Conservation (phyloP, 2,888 invertebrate species). For the Vesta saturnalis region DNA sequence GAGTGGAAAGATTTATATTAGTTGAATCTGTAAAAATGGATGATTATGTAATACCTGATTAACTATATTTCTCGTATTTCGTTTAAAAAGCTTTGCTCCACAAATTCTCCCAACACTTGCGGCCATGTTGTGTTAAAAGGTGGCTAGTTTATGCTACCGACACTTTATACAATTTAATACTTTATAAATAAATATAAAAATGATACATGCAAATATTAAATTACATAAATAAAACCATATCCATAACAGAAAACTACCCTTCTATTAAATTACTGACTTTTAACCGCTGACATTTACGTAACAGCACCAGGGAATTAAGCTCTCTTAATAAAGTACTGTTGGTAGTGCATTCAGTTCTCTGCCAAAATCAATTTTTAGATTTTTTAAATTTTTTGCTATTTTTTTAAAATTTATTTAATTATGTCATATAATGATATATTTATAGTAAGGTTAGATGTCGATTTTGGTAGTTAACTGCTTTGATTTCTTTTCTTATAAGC, state of each 20-base stretch:
- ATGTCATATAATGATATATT: too few relatives aligned
- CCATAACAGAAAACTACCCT: neutral
- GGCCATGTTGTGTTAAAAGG: conserved; percentile 75
- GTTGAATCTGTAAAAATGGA: too few relatives aligned
- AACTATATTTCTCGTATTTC: conserved; percentile 71
- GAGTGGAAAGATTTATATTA: too few relatives aligned
- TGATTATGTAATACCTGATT: conserved; percentile 75
- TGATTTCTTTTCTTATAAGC: too few relatives aligned
- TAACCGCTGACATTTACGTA: conserved; percentile 5
- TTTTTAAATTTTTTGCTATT: too few relatives aligned
- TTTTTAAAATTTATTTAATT: too few relatives aligned
- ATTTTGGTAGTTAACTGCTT: too few relatives aligned
- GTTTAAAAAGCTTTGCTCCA: conserved; percentile 84
- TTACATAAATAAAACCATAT: neutral
- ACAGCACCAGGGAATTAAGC: neutral
- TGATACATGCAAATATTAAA: neutral
- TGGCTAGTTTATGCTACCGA: neutral
- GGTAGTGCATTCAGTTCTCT: too few relatives aligned
- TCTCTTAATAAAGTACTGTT: neutral
- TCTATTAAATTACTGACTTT: neutral
- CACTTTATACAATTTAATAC: conserved; percentile 1
- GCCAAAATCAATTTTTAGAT: too few relatives aligned
- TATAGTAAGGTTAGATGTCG: too few relatives aligned
- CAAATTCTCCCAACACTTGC: conserved; percentile 88
- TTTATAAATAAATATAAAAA: neutral